Conservation (phyloP, 2,888 invertebrate species). For the Drosophila paucipuncta region DNA sequence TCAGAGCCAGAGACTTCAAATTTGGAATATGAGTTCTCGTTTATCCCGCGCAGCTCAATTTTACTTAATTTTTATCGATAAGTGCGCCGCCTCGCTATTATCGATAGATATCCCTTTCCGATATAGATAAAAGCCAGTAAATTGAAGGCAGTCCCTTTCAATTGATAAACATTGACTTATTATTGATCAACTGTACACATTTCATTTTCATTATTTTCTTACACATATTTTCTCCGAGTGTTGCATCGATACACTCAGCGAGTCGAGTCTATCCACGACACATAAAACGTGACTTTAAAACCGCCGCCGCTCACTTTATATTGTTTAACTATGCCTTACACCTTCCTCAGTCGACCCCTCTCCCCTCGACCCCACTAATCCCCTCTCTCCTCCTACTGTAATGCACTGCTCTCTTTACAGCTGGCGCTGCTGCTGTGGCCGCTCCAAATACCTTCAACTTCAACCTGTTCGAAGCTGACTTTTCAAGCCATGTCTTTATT, state of each 20-base stretch:
- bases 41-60: neutral
- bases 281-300: conserved; percentile 61
- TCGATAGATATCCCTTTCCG: neutral
- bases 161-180: neutral
- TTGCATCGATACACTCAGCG: neutral
- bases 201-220: neutral
- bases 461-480: conserved; percentile 51
- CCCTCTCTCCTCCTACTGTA: neutral
- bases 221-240: conserved; percentile 1
- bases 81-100: neutral
- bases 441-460: conserved; percentile 63
- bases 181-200: neutral
- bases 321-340: conserved; percentile 39
- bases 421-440: conserved; percentile 1
- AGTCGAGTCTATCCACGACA: conserved; percentile 16
- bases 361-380: neutral
- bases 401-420: neutral
- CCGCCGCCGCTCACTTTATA: conserved; percentile 45
- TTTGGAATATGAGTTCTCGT: neutral
- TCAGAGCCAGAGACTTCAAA: neutral
- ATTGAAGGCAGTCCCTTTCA: neutral
- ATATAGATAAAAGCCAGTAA: neutral
- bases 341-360: neutral
- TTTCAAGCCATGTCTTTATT: conserved; percentile 20
- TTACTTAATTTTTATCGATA: neutral